Evolutionary conservation across 2,888 invertebrate species (phyloP).

Genomic region (Epistrophe grossulariae): DNA sequence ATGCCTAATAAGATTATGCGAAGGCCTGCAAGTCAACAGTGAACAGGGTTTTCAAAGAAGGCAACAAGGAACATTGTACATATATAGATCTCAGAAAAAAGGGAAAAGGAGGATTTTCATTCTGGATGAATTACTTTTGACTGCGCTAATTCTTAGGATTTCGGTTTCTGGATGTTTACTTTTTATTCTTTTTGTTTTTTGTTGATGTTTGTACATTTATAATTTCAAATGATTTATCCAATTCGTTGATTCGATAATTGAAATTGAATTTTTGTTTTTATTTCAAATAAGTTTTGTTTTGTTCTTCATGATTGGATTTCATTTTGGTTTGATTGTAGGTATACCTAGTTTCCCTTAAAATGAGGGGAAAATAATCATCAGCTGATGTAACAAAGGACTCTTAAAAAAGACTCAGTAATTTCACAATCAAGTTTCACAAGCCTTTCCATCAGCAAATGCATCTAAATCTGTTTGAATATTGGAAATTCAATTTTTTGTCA

Average conservation of each 20-base stretch:
- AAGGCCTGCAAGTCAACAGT: constrained; percentile 39
- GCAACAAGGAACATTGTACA: constrained; percentile 17
- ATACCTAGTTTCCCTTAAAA: no score
- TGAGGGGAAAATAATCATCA: no score
- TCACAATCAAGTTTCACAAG: no score
- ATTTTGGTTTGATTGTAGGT: no score
- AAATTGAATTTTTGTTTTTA: background rate
- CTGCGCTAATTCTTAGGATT: constrained; percentile 50
- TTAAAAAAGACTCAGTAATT: no score
- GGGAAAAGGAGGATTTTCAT: constrained; percentile 52
- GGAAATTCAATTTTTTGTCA: no score
- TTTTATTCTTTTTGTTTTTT: constrained; percentile 23
- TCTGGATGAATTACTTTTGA: constrained; percentile 69
- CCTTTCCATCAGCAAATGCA: no score
- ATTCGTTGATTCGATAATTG: constrained; percentile 63
- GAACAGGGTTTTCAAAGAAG: constrained; percentile 21
- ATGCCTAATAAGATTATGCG: constrained; percentile 68
- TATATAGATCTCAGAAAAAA: constrained; percentile 12
- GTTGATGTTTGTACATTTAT: constrained; percentile 26
- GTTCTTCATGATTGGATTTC: no score
- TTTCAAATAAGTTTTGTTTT: background rate
- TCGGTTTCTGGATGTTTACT: constrained; percentile 49
- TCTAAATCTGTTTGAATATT: no score
- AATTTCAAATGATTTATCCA: constrained; percentile 69
- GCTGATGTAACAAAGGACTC: no score